Evolutionary conservation across 1,140 invertebrate genomes (phyloP).

Genomic region (Linepithema humile): DNA sequence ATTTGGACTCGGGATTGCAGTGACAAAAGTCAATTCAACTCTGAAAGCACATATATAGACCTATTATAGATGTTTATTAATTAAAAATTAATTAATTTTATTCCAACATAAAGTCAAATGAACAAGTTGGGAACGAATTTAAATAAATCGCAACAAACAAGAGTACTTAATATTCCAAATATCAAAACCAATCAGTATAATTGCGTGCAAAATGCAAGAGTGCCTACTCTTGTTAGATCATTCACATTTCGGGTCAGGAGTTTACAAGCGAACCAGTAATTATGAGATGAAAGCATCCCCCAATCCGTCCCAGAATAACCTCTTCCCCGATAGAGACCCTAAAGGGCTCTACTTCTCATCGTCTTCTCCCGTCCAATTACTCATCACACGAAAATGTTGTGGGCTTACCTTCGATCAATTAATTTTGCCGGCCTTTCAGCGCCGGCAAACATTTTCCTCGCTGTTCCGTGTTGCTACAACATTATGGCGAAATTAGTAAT

Average conservation of each 20-base stretch:
- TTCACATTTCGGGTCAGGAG: conserved; percentile 65
- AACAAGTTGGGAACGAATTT: neutral
- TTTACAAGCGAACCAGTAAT: conserved; percentile 64
- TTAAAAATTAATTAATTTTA: conserved; percentile 22
- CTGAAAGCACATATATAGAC: neutral
- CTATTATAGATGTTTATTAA: conserved; percentile 12
- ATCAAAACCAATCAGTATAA: conserved; percentile 42
- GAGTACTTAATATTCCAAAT: neutral
- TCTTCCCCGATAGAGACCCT: conserved; percentile 29
- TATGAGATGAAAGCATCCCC: conserved; percentile 69
- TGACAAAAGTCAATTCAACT: conserved; percentile 15
- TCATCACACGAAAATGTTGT: conserved; percentile 55
- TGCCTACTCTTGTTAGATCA: conserved; percentile 35
- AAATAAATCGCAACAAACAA: neutral
- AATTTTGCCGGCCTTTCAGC: conserved; percentile 48
- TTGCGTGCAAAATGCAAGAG: conserved; percentile 60
- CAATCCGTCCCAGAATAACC: conserved; percentile 43
- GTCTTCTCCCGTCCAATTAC: conserved; percentile 66
- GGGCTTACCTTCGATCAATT: conserved; percentile 63
- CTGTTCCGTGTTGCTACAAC: conserved; percentile 13
- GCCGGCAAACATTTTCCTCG: conserved; percentile 32
- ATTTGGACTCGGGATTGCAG: too few species aligned
- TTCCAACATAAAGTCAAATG: neutral
- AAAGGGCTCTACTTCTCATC: conserved; percentile 56
- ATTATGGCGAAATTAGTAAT: conserved; percentile 41